A percentile compares a stretch with the other conserved stretches of the same genome.
Evolutionary conservation across 2,113 vertebrate genomes (phyloP).

Genomic region (Cyprinodon brontotheroides): DNA sequence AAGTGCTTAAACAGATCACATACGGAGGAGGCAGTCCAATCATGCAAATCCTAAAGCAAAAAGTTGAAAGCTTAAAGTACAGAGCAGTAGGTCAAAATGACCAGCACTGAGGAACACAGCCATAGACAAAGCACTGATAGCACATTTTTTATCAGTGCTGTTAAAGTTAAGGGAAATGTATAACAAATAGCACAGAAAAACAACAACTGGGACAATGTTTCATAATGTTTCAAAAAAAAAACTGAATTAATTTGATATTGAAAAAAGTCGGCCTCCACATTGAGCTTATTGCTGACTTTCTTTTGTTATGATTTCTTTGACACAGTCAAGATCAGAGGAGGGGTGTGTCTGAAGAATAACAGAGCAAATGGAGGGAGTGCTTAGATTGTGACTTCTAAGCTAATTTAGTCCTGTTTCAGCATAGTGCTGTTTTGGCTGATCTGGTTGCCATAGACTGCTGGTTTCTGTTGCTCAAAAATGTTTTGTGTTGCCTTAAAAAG

Average conservation of each 20-base stretch:
- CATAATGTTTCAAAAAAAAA: not conserved
- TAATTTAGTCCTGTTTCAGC: not conserved
- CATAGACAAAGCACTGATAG: not conserved
- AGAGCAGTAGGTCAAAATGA: not conserved
- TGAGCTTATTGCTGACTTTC: not conserved
- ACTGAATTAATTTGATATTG: not conserved
- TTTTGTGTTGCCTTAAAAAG: not conserved
- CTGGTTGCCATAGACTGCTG: not conserved
- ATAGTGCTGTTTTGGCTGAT: not conserved
- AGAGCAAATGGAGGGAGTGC: not conserved
- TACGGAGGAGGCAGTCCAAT: not conserved
- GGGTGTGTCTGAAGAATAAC: not conserved
- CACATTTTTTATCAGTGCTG: not conserved
- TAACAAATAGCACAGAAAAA: not conserved
- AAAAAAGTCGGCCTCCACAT: not conserved
- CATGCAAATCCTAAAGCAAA: not conserved
- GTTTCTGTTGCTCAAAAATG: not conserved
- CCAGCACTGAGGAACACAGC: not conserved
- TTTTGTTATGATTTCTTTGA: not conserved
- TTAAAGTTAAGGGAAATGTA: not conserved
- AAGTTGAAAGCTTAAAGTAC: not conserved
- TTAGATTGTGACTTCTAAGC: not conserved
- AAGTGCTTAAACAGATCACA: not conserved
- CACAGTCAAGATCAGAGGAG: not conserved
- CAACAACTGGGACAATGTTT: too few relatives aligned